Evolutionary conservation across 2,797 vertebrate species (phyloP).

Genomic region (Onychomys torridus): DNA sequence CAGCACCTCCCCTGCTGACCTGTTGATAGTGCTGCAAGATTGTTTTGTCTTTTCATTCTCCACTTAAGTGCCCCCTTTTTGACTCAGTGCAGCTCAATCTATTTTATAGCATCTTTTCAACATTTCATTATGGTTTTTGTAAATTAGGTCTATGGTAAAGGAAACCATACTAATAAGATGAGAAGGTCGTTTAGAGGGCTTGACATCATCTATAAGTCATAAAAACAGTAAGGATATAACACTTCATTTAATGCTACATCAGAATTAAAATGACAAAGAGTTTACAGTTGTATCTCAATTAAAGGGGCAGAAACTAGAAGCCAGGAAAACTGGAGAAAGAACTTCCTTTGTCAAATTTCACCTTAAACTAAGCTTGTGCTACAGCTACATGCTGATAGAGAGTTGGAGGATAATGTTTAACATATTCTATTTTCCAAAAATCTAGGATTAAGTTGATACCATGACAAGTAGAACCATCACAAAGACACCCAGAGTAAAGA

Average conservation of each 20-base stretch:
- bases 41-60: neutral
- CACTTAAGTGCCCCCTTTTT: neutral
- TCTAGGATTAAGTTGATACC: neutral
- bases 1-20: neutral
- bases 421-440: neutral
- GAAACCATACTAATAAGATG: neutral
- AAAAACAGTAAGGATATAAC: neutral
- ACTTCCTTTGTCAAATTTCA: neutral
- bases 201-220: neutral
- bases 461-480: neutral
- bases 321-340: neutral
- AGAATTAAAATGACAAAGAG: neutral
- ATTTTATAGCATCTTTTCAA: neutral
- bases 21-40: neutral
- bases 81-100: neutral
- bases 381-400: neutral
- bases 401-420: neutral
- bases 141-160: neutral
- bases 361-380: neutral
- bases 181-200: neutral
- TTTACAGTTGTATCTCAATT: neutral
- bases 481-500: neutral
- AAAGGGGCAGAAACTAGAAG: neutral
- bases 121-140: neutral
- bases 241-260: neutral